Conservation (phyloP, 2,113 vertebrate species). For the Struthidea cinerea region DNA sequence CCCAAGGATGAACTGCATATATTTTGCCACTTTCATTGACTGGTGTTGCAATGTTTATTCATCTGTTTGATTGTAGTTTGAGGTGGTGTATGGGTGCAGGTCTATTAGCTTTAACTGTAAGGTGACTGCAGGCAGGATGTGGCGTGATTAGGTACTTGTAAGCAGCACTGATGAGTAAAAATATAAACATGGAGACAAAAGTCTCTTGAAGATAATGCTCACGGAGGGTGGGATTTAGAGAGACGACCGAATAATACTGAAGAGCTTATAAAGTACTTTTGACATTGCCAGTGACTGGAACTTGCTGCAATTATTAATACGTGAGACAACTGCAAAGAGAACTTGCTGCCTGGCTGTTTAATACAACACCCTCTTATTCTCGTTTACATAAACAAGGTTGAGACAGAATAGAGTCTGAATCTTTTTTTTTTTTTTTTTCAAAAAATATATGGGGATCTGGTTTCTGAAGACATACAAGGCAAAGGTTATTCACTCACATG, state of each 20-base stretch:
- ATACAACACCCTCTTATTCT: neutral
- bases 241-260: neutral
- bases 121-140: neutral
- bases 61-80: neutral
- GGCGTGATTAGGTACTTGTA: neutral
- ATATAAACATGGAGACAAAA: neutral
- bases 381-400: neutral
- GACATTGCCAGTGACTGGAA: neutral
- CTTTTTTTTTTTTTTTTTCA: neutral
- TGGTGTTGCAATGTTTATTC: neutral
- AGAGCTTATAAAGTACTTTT: constrained; percentile 9
- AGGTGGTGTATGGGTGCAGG: neutral
- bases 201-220: constrained; percentile 14
- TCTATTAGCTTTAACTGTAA: neutral
- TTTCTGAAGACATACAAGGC: neutral
- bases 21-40: neutral
- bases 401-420: neutral
- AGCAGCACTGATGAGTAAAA: neutral
- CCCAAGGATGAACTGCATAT: neutral
- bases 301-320: neutral
- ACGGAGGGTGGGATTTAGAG: neutral
- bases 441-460: neutral
- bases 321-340: neutral
- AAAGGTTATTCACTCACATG: neutral
- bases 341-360: neutral